These are phyloP conservation scores for Psephotus haematonotus DNA, from an alignment of 2,113 vertebrate genomes.

Conservation along the genomic window DNA sequence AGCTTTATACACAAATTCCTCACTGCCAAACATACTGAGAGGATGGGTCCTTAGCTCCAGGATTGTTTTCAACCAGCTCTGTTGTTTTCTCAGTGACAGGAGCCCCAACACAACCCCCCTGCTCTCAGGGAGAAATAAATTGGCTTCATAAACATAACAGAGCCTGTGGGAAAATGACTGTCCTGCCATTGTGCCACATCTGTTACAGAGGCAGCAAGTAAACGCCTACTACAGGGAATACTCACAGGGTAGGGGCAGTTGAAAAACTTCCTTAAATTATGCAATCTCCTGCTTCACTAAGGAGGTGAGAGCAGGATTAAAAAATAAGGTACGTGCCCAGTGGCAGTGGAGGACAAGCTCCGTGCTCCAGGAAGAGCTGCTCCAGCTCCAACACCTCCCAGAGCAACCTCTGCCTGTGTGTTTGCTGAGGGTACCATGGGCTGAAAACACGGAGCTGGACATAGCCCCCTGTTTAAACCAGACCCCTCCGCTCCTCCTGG, in stretches of 20 bases:
- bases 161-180: background rate
- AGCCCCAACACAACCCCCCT: background rate
- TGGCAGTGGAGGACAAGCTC: background rate
- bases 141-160: background rate
- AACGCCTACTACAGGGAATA: background rate
- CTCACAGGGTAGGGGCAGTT: background rate
- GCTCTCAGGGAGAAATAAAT: background rate
- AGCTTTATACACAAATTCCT: background rate
- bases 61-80: background rate
- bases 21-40: background rate
- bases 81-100: background rate
- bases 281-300: background rate
- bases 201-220: background rate
- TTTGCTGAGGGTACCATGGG: background rate
- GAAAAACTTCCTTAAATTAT: background rate
- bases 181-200: background rate
- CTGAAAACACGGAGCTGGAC: background rate
- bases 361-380: background rate
- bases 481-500: background rate
- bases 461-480: background rate
- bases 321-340: background rate
- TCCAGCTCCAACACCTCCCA: background rate
- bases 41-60: background rate
- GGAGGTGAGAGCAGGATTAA: fast-evolving
- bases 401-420: background rate